Percentiles rank a stretch among this genome's conserved stretches.
These are phyloP conservation scores for Zaprionus bogoriensis DNA, from an alignment of 2,888 invertebrate genomes.

Conservation along the genomic window DNA sequence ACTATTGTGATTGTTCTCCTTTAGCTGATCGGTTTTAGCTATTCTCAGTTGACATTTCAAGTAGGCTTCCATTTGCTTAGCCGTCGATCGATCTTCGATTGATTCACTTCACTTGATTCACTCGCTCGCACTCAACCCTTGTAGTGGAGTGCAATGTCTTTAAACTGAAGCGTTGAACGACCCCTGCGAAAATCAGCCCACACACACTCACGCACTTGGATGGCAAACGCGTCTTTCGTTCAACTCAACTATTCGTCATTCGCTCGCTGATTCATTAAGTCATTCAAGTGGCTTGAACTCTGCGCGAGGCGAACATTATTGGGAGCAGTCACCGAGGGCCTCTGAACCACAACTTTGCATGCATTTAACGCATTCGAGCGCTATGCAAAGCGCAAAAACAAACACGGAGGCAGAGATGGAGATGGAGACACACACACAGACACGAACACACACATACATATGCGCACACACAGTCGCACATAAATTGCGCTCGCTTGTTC, in stretches of 20 bases:
- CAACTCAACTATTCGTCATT: constrained; percentile 8
- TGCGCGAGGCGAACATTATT: constrained; percentile 8
- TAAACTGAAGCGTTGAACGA: constrained; percentile 52
- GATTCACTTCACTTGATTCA: neutral
- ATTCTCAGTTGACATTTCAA: no score
- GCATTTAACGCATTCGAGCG: constrained; percentile 12
- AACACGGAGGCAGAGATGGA: neutral
- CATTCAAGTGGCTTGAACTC: constrained; percentile 56
- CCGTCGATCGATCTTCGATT: neutral
- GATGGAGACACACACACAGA: neutral
- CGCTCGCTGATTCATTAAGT: constrained; percentile 57
- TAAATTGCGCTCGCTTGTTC: constrained; percentile 36
- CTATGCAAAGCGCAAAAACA: constrained; percentile 5
- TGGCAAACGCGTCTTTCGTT: constrained; percentile 16
- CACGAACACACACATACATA: neutral
- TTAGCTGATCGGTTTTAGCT: no score
- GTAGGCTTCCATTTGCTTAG: no score
- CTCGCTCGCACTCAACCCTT: neutral
- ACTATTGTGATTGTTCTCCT: no score
- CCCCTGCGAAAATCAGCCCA: constrained; percentile 20
- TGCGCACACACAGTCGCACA: constrained; percentile 12
- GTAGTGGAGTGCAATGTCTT: constrained; percentile 11
- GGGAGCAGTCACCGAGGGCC: constrained; percentile 31
- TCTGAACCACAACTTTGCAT: neutral
- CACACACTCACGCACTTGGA: constrained; percentile 25